Base-by-base conservation (phyloP, 2,113 vertebrate genomes). In the Odontesthes bonariensis region DNA sequence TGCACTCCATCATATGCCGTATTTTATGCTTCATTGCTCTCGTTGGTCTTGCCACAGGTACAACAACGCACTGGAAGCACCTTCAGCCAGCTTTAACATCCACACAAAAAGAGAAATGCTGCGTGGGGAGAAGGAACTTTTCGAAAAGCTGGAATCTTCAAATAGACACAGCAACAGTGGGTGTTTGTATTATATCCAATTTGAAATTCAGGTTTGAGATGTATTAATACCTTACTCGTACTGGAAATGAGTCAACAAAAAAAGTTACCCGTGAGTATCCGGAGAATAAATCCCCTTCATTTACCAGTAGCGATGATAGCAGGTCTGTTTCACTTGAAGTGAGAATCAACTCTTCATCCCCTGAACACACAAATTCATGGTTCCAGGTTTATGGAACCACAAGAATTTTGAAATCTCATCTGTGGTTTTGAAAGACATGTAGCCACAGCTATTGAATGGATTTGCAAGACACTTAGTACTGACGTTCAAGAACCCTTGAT, bases 121-220 rank as follows among this genome's bases (percentile, higher is more conserved):
- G 72, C 95, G 96, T 55, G 80, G 75, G 17, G 61, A 91, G 0
- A 58, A 61, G 0, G 89, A 95, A 0, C 78, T 98, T 8, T 52
- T 3, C 10, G 0, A 11, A 0, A 74, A 71, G 0, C 77, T 98
- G 52, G 52, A 0, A 0, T 0, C 78, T 32, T 3, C 66, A 0
- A 19, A 82, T 0, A 91, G 96, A 73, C 91, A 93, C 86, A 99
- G 98, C 87, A 99, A 99, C 86, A 95, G 98, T 99, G 92, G 90
- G 94, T 83, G 8, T 47, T 66, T n/a, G 44, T 27, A 4, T 16
- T 27, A 17, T 20, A 8, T 51, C 22, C 55, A 7, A n/a, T 17
- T 35, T 54, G 33, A n/a, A 11, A 14, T 31, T 17, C 19, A 46
- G 13, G n/a, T 33, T 63, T 62, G 54, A 5, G 8, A 3, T 54